phyloP scores from a whole-genome alignment of 2,113 vertebrate genomes.

The Ahaetulla prasina region DNA sequence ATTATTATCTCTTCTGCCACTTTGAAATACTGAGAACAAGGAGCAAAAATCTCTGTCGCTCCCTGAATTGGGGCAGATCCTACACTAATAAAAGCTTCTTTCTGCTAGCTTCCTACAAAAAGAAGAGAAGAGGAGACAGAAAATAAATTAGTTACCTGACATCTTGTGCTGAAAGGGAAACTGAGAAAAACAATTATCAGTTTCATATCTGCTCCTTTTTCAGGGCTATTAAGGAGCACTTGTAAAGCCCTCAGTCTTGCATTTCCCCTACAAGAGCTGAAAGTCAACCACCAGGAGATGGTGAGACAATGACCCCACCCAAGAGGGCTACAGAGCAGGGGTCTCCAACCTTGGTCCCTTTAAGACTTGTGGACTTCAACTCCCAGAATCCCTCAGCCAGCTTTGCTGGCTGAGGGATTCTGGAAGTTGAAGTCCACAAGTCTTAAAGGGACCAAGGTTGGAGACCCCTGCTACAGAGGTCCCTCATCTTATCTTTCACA shows the following conservation, averaged over 20 bases:
- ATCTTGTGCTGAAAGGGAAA: background rate
- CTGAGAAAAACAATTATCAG: background rate
- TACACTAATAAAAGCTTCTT: background rate
- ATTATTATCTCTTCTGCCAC: background rate
- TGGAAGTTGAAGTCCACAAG: no score
- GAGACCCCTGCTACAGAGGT: no score
- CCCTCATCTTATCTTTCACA: background rate
- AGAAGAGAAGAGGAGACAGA: background rate
- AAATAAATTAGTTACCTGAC: background rate
- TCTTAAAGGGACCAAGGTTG: no score
- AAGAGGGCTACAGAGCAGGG: background rate
- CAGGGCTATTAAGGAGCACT: background rate
- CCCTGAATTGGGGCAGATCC: background rate
- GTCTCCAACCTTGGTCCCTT: no score
- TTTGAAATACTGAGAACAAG: background rate
- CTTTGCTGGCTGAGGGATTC: no score
- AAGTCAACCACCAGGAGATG: background rate
- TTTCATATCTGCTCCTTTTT: background rate
- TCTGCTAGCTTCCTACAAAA: background rate
- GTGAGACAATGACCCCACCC: background rate
- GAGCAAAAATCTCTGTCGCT: background rate
- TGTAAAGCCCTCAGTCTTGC: background rate
- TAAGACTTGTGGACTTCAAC: no score
- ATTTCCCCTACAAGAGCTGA: background rate
- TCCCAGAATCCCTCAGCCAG: no score